Percentiles rank a stretch among this genome's conserved stretches.
Conservation (phyloP, 2,797 vertebrate genomes). For the Acanthurus tractus region DNA sequence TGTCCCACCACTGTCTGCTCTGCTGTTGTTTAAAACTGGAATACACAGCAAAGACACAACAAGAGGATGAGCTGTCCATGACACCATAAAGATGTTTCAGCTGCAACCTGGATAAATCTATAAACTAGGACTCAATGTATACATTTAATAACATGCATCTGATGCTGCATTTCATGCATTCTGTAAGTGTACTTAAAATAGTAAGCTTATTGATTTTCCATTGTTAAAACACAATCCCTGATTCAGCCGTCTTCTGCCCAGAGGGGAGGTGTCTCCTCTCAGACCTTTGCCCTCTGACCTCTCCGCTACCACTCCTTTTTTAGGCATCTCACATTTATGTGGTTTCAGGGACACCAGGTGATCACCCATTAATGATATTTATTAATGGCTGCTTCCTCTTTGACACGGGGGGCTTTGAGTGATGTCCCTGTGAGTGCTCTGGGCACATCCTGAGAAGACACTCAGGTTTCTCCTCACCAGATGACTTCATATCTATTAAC, state of each 20-base stretch:
- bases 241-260: conserved; percentile 63
- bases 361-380: conserved; percentile 86
- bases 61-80: conserved; percentile 33
- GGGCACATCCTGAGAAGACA: conserved; percentile 81
- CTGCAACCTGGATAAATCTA: conserved; percentile 42
- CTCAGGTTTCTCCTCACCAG: conserved; percentile 75
- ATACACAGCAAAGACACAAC: conserved; percentile 36
- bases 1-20: conserved; percentile 51
- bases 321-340: conserved; percentile 72
- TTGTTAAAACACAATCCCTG: conserved; percentile 64
- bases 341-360: conserved; percentile 77
- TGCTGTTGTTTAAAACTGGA: conserved; percentile 39
- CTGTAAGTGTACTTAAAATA: conserved; percentile 53
- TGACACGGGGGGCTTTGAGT: conserved; percentile 76
- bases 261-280: conserved; percentile 67
- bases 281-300: conserved; percentile 78
- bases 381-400: conserved; percentile 81
- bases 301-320: conserved; percentile 69
- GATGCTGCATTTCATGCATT: conserved; percentile 59
- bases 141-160: conserved; percentile 38
- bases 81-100: conserved; percentile 32
- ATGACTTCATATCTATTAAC: conserved; percentile 90
- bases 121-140: conserved; percentile 30
- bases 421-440: conserved; percentile 83
- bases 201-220: conserved; percentile 77